phyloP scores from a whole-genome alignment of 2,113 vertebrate species.

The Phylloscopus trochilus region DNA sequence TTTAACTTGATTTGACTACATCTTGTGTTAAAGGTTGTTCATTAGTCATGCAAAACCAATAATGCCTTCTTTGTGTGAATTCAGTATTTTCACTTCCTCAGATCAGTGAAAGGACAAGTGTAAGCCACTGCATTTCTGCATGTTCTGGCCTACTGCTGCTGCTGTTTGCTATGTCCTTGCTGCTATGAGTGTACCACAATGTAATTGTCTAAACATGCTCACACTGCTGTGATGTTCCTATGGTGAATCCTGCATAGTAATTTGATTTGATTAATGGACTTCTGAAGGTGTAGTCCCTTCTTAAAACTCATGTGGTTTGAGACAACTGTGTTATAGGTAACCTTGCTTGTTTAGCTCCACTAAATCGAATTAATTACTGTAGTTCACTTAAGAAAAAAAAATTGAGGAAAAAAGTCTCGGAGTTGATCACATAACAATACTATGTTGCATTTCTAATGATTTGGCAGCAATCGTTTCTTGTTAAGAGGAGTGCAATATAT shows the following conservation, averaged over 20 bases:
- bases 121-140: background rate
- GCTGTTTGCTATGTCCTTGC: conserved; percentile 55
- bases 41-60: background rate
- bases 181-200: conserved; percentile 14
- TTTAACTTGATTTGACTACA: background rate
- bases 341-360: conserved; percentile 41
- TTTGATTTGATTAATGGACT: conserved; percentile 70
- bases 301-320: conserved; percentile 63
- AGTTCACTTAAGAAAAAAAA: conserved; percentile 48
- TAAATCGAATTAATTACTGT: conserved; percentile 54
- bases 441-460: conserved; percentile 28
- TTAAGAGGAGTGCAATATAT: background rate
- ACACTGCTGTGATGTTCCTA: conserved; percentile 40
- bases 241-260: conserved; percentile 34
- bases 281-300: conserved; percentile 54
- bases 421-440: conserved; percentile 33
- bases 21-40: background rate
- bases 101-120: background rate
- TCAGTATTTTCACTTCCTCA: conserved; percentile 19
- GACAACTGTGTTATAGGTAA: conserved; percentile 59
- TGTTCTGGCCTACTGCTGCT: conserved; percentile 2
- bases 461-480: background rate
- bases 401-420: conserved; percentile 16
- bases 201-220: conserved; percentile 47
- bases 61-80: background rate